Base-by-base conservation (phyloP, 2,888 invertebrate genomes). In the Megaustenia siamemsis region DNA sequence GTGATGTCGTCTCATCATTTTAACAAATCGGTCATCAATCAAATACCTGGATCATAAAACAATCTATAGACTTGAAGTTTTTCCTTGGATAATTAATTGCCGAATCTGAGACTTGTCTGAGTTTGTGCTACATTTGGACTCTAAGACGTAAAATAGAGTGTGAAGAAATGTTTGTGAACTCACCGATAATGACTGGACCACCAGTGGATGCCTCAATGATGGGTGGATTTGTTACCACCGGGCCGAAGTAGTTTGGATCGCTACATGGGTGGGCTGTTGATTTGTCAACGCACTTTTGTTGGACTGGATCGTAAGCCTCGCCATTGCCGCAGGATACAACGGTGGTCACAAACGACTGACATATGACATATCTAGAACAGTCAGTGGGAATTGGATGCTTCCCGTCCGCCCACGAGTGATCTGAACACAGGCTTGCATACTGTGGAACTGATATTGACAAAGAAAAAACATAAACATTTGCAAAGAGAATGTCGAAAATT, bases 331-430 rank as follows among this genome's bases (percentile, higher is more conserved):
- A 81, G 6, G 18, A n/a, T 8, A 12, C 8, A 21, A 71, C 24
- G 1, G 24, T 40, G 3, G 81, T 81, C 0, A n/a, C 5, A 40
- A 49, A 69, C 24, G n/a, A 24, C 12, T 12, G 32, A n/a, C 81
- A 81, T 40, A 53, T 18, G 15, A 81, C 56, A 56, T 56, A 81
- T 2, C n/a, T n/a, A 24, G 53, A 49, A 45, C 81, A 81, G 53
- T 71, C 71, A 15, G 0, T 4, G 2, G 81, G 81, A 40, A 71
- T 45, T 0, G 81, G 81, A 69, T 81, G 81, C 3, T 32, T 45
- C 5, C 81, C 81, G 35, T 81, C 28, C 1, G 71, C 81, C 81
- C 66, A 68, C 4, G 21, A 18, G 49, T 80, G 2, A 1, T 8
- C 0, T 43, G 71, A 18, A 43, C 71, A 71, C 24, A 71, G 24